Conservation (phyloP, 2,888 invertebrate species). For the Congeria kusceri region DNA sequence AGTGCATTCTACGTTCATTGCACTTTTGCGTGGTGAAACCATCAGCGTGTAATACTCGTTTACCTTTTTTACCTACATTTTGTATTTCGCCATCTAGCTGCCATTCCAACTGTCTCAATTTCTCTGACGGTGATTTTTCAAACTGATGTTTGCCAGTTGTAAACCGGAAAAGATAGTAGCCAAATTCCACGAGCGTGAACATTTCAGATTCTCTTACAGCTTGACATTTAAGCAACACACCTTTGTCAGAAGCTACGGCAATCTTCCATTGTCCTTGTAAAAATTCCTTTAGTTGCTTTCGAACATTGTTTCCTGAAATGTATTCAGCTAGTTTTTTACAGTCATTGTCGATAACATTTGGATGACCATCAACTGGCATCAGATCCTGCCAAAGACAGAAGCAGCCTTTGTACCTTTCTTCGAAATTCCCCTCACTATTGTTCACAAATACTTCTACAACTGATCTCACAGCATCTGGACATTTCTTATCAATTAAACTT, state of each 20-base stretch:
- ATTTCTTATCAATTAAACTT: too few relatives aligned
- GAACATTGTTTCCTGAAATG: too few relatives aligned
- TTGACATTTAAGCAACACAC: constrained; percentile 31
- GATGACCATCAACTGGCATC: too few relatives aligned
- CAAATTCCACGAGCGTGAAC: constrained; percentile 39
- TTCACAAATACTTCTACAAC: too few relatives aligned
- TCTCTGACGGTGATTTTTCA: constrained; percentile 12
- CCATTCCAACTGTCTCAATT: constrained; percentile 36
- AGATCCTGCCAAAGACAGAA: too few relatives aligned
- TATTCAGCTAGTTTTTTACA: too few relatives aligned
- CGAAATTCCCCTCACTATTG: too few relatives aligned
- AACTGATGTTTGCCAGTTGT: constrained; percentile 11
- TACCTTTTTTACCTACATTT: not conserved
- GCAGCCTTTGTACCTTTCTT: too few relatives aligned
- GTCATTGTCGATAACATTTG: too few relatives aligned
- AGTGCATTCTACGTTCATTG: constrained; percentile 49
- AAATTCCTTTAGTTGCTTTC: too few relatives aligned
- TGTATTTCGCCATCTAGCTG: constrained; percentile 22
- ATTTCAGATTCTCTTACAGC: constrained; percentile 40
- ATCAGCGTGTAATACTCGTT: constrained; percentile 18
- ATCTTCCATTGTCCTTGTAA: too few relatives aligned
- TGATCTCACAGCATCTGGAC: too few relatives aligned
- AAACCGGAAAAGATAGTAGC: constrained; percentile 45
- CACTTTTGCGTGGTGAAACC: constrained; percentile 10
- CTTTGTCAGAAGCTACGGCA: constrained; percentile 2